A percentile compares a stretch with the other conserved stretches of the same genome.
Evolutionary conservation across 2,113 vertebrate species (phyloP).

Genomic region (Condylura cristata): DNA sequence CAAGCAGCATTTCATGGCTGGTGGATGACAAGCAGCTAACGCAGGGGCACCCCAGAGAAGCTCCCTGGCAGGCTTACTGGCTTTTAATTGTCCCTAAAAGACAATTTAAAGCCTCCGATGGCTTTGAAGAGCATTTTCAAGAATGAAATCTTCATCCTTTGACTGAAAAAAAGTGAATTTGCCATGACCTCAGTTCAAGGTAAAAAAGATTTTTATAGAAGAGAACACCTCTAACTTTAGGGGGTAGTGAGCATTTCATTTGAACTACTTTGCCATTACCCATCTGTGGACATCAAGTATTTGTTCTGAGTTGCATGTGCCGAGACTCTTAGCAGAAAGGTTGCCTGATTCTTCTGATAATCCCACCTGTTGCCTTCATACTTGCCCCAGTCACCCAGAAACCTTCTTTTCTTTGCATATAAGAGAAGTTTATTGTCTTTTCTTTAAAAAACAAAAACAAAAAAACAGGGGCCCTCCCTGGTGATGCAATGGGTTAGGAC

Average conservation of each 20-base stretch:
- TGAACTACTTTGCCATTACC: neutral
- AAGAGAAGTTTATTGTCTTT: constrained; percentile 20
- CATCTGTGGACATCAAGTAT: neutral
- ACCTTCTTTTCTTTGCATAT: constrained; percentile 10
- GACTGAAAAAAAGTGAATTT: neutral
- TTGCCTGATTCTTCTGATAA: constrained; percentile 2
- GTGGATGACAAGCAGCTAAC: neutral
- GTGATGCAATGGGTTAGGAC: too few relatives aligned
- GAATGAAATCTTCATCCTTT: constrained; percentile 1
- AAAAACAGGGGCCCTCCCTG: too few relatives aligned
- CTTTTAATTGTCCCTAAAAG: constrained; percentile 23
- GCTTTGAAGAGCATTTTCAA: neutral
- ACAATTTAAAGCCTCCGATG: neutral
- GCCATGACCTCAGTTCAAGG: neutral
- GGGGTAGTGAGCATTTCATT: neutral
- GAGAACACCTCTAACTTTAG: neutral
- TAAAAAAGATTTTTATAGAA: constrained; percentile 3
- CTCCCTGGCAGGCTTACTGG: neutral
- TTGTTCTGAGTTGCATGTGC: neutral
- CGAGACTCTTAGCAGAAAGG: neutral
- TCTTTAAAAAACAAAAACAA: neutral
- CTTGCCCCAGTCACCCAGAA: constrained; percentile 54
- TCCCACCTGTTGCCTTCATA: constrained; percentile 33
- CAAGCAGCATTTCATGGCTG: neutral
- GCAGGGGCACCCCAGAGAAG: neutral